Evolutionary conservation across 1,140 invertebrate genomes (phyloP).

Genomic region (Trichogramma pretiosum): DNA sequence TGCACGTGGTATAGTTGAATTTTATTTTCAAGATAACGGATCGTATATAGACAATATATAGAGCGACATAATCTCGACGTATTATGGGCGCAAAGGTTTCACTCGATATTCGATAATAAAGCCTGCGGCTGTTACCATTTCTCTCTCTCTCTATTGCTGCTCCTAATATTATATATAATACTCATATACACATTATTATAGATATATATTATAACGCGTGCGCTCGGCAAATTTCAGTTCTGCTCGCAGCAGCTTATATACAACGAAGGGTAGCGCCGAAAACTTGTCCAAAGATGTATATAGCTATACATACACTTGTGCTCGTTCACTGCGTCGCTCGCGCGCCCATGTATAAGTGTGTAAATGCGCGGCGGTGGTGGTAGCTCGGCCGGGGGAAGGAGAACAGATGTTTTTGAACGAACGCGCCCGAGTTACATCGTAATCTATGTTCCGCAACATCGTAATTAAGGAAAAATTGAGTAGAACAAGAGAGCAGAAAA

Average conservation of each 20-base stretch:
- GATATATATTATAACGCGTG: no score
- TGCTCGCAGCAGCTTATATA: no score
- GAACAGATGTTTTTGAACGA: slow-evolving; percentile 47
- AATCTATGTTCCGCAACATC: slow-evolving; percentile 46
- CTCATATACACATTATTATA: no score
- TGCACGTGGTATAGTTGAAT: no score
- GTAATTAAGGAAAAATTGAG: slow-evolving; percentile 44
- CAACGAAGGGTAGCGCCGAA: slow-evolving; percentile 32
- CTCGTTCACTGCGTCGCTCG: no score
- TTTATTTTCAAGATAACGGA: no score
- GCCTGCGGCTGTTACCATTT: slow-evolving; percentile 18
- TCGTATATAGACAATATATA: no score
- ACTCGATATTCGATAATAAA: slow-evolving; percentile 26
- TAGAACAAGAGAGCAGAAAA: no score
- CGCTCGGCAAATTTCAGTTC: no score
- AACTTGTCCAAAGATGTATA: slow-evolving; percentile 34
- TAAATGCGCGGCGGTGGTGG: slow-evolving; percentile 25
- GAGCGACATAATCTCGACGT: slow-evolving; percentile 17
- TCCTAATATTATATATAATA: no score
- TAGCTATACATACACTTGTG: no score
- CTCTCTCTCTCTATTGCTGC: no score
- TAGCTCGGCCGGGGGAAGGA: slow-evolving; percentile 31
- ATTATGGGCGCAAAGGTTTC: slow-evolving; percentile 18
- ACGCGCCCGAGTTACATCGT: slow-evolving; percentile 39
- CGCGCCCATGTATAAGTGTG: not conserved